phyloP scores from a whole-genome alignment of 2,888 invertebrate genomes.

The Homarus gammarus region DNA sequence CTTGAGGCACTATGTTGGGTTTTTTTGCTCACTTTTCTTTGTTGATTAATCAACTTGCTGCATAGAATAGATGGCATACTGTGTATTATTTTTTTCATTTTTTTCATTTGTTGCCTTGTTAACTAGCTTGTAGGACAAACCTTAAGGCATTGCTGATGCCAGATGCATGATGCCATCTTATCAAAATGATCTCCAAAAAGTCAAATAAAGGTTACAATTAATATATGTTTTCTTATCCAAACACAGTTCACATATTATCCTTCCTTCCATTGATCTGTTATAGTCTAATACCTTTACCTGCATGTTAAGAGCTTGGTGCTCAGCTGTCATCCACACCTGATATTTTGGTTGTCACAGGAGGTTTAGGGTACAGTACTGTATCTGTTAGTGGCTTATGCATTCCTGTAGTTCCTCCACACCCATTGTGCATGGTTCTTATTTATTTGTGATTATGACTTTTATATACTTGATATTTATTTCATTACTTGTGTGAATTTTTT shows the following conservation, averaged over 20 bases:
- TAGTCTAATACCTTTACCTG: no score
- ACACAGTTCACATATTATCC: background rate
- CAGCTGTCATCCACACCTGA: no score
- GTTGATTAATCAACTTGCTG: background rate
- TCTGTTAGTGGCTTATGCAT: no score
- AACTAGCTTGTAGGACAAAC: background rate
- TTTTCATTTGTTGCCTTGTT: background rate
- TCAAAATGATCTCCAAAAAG: background rate
- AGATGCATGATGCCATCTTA: background rate
- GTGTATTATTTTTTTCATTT: background rate
- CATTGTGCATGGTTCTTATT: no score
- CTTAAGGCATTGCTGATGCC: conserved; percentile 3
- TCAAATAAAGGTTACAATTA: conserved; percentile 24
- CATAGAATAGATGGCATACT: background rate
- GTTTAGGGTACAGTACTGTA: no score
- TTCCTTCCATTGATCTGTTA: background rate
- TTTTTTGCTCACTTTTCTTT: background rate
- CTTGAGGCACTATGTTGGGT: background rate
- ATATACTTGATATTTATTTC: no score
- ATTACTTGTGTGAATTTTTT: no score
- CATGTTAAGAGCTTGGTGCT: no score
- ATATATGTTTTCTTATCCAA: conserved; percentile 13
- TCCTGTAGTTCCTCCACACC: no score
- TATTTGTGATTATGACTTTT: no score
- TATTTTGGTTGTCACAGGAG: no score